Conservation (phyloP, 92 coral and sea anemone genomes). For the Actinostola sp. region DNA sequence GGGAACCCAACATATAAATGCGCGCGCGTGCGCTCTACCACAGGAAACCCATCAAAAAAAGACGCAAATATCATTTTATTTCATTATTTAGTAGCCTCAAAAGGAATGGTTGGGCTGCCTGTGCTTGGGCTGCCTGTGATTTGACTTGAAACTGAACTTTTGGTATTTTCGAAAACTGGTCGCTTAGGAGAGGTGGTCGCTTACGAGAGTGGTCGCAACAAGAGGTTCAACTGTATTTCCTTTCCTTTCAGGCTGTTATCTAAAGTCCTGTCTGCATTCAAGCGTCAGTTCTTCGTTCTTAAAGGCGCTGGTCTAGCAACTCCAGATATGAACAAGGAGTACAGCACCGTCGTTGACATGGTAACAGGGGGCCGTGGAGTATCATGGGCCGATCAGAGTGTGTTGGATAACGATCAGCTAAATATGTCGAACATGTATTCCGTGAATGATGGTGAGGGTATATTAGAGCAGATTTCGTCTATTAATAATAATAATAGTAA, state of each 20-base stretch:
- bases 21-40: too few species aligned
- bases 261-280: conserved; percentile 56
- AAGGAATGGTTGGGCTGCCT: too few species aligned
- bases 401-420: conserved; percentile 25
- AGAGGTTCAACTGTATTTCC: background rate
- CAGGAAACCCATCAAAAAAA: too few species aligned
- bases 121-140: too few species aligned
- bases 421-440: conserved; percentile 30
- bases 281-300: conserved; percentile 74
- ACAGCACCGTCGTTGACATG: conserved; percentile 54
- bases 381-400: conserved; percentile 93
- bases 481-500: too few species aligned
- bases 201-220: background rate
- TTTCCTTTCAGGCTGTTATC: conserved; percentile 58
- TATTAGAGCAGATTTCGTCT: background rate
- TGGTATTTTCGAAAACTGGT: too few species aligned
- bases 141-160: too few species aligned
- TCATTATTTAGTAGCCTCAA: too few species aligned
- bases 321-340: conserved; percentile 68
- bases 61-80: too few species aligned
- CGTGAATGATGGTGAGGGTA: conserved; percentile 26
- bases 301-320: conserved; percentile 91
- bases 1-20: too few species aligned
- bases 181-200: background rate
- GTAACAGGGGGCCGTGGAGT: conserved; percentile 78